Percentiles rank a stretch among this genome's conserved stretches.
These are phyloP conservation scores for Metacarcinus magister DNA, from an alignment of 2,888 invertebrate genomes.

Conservation along the genomic window DNA sequence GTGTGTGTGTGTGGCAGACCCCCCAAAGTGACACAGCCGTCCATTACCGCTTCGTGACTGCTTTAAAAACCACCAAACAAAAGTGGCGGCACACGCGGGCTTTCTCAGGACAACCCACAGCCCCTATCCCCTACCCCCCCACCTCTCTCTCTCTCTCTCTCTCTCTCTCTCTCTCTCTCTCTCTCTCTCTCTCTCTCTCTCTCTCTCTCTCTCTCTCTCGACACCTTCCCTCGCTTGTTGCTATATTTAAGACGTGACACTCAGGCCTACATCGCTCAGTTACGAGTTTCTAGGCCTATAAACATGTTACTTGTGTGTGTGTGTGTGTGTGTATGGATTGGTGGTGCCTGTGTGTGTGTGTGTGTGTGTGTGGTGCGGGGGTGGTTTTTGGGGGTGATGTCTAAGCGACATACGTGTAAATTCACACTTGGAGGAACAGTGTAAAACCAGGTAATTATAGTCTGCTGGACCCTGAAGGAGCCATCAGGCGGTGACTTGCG, in stretches of 20 bases:
- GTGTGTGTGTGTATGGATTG: too few relatives aligned
- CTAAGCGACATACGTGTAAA: too few relatives aligned
- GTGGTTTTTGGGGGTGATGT: too few relatives aligned
- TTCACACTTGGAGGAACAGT: too few relatives aligned
- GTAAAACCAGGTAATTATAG: too few relatives aligned
- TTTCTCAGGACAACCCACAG: neutral
- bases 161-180: neutral
- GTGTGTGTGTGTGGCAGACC: neutral
- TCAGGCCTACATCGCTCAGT: neutral
- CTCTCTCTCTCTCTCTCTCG: neutral
- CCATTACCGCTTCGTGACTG: neutral
- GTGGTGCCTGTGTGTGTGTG: too few relatives aligned
- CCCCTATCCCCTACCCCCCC: neutral
- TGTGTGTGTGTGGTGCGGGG: too few relatives aligned
- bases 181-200: neutral
- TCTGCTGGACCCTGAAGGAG: too few relatives aligned
- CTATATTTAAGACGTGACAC: neutral
- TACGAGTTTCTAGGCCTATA: neutral
- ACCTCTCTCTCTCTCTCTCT: neutral
- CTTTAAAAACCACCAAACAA: neutral
- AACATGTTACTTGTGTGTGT: neutral
- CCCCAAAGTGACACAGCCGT: neutral
- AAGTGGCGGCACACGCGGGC: neutral
- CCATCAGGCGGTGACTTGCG: too few relatives aligned
- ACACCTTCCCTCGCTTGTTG: neutral